A percentile compares a stretch with the other conserved stretches of the same genome.
phyloP scores from a whole-genome alignment of 2,888 invertebrate species.

The Corythucha ciliata region DNA sequence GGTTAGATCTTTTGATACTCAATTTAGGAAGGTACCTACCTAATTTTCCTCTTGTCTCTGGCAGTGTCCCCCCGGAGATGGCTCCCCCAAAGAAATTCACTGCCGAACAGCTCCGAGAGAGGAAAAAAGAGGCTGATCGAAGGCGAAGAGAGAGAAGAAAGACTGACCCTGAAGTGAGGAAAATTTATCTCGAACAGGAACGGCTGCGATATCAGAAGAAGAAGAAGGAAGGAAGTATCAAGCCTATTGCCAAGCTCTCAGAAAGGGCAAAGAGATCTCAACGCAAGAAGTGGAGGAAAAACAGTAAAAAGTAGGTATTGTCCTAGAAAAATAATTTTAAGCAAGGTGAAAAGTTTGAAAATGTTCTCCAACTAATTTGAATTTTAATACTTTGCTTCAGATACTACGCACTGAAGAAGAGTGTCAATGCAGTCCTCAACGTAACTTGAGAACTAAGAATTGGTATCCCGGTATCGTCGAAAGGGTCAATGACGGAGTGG shows the following conservation, averaged over 20 bases:
- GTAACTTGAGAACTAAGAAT: too few relatives aligned
- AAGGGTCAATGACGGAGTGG: too few relatives aligned
- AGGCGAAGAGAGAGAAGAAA: conserved; percentile 9
- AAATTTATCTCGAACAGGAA: conserved; percentile 12
- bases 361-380: not conserved
- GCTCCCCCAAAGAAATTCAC: conserved; percentile 10
- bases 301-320: conserved; percentile 12
- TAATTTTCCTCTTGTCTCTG: not conserved
- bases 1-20: not conserved
- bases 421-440: not conserved
- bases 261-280: conserved; percentile 10
- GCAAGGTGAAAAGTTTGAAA: conserved; percentile 4
- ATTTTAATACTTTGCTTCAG: conserved; percentile 1
- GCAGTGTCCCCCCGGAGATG: not conserved
- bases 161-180: conserved; percentile 9
- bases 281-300: conserved; percentile 15
- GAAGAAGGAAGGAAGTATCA: conserved; percentile 8
- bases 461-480: too few relatives aligned
- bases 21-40: not conserved
- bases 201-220: conserved; percentile 10
- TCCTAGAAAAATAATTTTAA: not conserved
- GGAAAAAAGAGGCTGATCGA: conserved; percentile 15
- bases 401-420: not conserved
- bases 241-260: conserved; percentile 12
- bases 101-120: conserved; percentile 12